Conservation (phyloP, 2,888 invertebrate species). For the Theretra japonica region DNA sequence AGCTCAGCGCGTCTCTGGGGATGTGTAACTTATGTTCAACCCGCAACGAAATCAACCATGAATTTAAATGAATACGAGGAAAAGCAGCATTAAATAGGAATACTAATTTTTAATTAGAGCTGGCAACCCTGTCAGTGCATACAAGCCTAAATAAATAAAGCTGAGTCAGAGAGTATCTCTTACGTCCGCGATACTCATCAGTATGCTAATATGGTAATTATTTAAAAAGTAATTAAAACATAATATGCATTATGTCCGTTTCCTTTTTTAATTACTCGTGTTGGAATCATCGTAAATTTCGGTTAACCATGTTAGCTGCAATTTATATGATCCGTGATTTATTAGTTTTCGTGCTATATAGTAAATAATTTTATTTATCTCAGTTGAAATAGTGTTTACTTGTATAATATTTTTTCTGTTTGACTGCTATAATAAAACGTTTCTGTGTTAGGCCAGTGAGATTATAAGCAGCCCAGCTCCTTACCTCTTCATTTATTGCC, state of each 20-base stretch:
- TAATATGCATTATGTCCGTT: constrained; percentile 1
- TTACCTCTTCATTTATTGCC: too few relatives aligned
- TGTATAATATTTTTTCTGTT: too few relatives aligned
- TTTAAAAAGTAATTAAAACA: not conserved
- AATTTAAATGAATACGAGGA: too few relatives aligned
- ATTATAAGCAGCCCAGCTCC: too few relatives aligned
- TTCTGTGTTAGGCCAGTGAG: too few relatives aligned
- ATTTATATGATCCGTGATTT: not conserved
- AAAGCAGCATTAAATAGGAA: too few relatives aligned
- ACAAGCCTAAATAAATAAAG: not conserved
- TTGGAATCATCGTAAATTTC: constrained; percentile 7
- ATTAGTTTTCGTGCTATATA: not conserved
- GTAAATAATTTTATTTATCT: not conserved
- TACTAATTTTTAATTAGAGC: too few relatives aligned
- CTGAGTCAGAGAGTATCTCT: not conserved
- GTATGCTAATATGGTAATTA: constrained; percentile 12
- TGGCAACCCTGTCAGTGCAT: not conserved
- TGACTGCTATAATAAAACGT: too few relatives aligned
- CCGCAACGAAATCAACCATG: too few relatives aligned
- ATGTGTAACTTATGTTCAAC: too few relatives aligned
- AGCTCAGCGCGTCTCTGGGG: too few relatives aligned
- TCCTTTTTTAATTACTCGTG: constrained; percentile 16
- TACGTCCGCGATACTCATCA: not conserved
- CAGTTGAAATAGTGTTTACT: not conserved
- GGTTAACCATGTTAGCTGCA: not conserved